Conservation (phyloP, 1,140 invertebrate species). For the Akabosia matsudoensis region DNA sequence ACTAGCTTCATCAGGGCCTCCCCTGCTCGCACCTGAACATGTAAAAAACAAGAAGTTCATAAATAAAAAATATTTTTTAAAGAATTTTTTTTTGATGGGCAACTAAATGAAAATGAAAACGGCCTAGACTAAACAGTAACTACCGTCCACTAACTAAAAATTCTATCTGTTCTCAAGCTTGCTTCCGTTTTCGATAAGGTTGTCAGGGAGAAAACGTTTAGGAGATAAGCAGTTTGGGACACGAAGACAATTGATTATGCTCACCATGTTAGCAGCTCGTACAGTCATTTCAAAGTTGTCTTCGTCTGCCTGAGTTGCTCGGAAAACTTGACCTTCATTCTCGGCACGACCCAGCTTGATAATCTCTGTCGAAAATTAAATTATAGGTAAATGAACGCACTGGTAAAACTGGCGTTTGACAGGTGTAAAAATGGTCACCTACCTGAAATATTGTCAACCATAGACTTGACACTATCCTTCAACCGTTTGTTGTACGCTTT, state of each 20-base stretch:
- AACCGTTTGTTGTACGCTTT: conserved; percentile 88
- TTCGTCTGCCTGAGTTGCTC: conserved; percentile 87
- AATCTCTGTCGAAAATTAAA: conserved; percentile 72
- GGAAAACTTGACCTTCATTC: conserved; percentile 79
- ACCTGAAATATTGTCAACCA: conserved; percentile 95
- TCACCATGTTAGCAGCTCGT: conserved; percentile 85
- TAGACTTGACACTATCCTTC: conserved; percentile 93
- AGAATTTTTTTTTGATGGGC: no score
- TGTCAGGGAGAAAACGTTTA: no score
- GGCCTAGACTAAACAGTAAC: no score
- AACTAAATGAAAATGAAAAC: no score
- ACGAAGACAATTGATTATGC: conserved; percentile 36
- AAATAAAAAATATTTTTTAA: no score
- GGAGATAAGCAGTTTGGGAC: no score
- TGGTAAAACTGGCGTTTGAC: neutral
- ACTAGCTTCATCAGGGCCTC: conserved; percentile 95
- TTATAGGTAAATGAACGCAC: no score
- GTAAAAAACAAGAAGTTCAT: neutral
- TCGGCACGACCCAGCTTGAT: conserved; percentile 90
- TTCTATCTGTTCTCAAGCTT: no score
- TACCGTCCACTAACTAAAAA: no score
- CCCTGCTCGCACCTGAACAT: conserved; percentile 72
- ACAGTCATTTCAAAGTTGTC: conserved; percentile 97
- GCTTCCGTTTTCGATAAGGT: no score
- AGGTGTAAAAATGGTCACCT: no score